Percentiles rank a stretch among this genome's conserved stretches.
These are phyloP conservation scores for Ailuropoda melanoleuca DNA, from an alignment of 2,113 vertebrate genomes.

Conservation along the genomic window DNA sequence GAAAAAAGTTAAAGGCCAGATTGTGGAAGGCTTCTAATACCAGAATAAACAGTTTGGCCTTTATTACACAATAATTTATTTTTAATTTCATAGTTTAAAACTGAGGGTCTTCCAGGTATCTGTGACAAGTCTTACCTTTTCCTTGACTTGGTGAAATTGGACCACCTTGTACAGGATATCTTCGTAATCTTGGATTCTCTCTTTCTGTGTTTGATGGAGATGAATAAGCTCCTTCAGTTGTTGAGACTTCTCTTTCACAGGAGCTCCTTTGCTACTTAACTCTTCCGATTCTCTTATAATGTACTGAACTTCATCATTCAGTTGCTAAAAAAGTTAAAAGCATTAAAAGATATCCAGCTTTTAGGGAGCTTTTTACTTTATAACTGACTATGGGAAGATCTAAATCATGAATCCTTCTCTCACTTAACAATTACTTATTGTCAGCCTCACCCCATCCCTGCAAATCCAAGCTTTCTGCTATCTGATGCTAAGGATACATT, in stretches of 20 bases:
- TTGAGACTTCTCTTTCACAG: slow-evolving; percentile 85
- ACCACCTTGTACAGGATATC: slow-evolving; percentile 85
- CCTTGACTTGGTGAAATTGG: slow-evolving; percentile 88
- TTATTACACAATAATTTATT: background rate
- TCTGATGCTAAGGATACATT: background rate
- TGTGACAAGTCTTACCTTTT: slow-evolving; percentile 83
- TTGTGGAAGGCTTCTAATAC: background rate
- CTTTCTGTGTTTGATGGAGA: slow-evolving; percentile 86
- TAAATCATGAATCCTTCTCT: background rate
- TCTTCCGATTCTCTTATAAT: slow-evolving; percentile 86
- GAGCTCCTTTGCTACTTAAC: slow-evolving; percentile 82
- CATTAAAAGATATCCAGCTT: background rate
- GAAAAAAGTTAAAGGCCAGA: background rate
- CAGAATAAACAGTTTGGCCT: background rate
- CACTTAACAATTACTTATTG: background rate
- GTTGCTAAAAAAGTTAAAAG: slow-evolving; percentile 83
- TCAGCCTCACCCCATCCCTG: background rate
- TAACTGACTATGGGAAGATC: background rate
- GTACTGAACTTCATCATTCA: slow-evolving; percentile 89
- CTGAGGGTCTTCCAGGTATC: background rate
- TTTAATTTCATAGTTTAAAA: background rate
- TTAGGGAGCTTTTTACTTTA: slow-evolving; percentile 28
- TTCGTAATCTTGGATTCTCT: slow-evolving; percentile 86
- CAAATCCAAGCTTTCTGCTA: background rate
- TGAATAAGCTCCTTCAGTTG: slow-evolving; percentile 86